phyloP scores from a whole-genome alignment of 2,113 vertebrate species.

The Gymnorhina tibicen region DNA sequence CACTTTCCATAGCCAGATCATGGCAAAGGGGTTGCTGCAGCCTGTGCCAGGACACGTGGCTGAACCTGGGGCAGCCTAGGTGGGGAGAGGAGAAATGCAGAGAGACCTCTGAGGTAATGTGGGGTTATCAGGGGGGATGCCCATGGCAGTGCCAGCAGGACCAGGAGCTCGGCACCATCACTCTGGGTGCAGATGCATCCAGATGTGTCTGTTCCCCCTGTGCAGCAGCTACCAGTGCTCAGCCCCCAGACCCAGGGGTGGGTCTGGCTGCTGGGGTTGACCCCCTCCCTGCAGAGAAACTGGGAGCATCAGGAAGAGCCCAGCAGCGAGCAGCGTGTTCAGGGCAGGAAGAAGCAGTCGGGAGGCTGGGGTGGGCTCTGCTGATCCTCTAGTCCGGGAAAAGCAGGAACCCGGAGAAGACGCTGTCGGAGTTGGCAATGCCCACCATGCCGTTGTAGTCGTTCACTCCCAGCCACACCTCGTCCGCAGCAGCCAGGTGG shows the following conservation, averaged over 20 bases:
- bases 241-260: neutral
- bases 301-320: neutral
- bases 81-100: neutral
- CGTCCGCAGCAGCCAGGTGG: neutral
- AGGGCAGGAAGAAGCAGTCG: fast-evolving
- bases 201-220: neutral
- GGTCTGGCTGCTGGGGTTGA: neutral
- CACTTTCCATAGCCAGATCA: neutral
- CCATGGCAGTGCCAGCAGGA: neutral
- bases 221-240: neutral
- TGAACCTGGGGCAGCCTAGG: neutral
- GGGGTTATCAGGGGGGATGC: neutral
- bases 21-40: neutral
- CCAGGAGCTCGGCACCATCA: neutral
- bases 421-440: slow-evolving; percentile 47
- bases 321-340: neutral
- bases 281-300: neutral
- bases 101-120: neutral
- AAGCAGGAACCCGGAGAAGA: slow-evolving; percentile 86
- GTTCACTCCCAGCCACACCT: slow-evolving; percentile 76
- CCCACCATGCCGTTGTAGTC: slow-evolving; percentile 80
- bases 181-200: neutral
- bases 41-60: neutral
- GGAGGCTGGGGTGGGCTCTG: neutral
- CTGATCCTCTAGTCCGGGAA: slow-evolving; percentile 69